These are phyloP conservation scores for Atractosteus spatula DNA, from an alignment of 2,113 vertebrate species.

Conservation along the genomic window DNA sequence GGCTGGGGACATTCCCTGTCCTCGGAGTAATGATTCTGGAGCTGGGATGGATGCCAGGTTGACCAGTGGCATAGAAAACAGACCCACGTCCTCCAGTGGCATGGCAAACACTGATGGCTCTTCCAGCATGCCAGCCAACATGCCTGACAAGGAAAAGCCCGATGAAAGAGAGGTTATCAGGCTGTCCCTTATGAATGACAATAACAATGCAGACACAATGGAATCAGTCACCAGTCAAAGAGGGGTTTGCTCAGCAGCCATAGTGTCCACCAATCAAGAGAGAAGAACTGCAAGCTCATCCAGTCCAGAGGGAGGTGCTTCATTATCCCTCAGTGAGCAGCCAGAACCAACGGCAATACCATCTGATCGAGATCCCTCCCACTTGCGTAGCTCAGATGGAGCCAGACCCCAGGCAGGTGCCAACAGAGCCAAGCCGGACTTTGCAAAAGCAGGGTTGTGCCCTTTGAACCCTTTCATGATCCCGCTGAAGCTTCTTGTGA, in stretches of 20 bases:
- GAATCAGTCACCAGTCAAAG: constrained; percentile 1
- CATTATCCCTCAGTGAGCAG: not conserved
- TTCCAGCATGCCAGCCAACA: not conserved
- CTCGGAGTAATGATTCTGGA: not conserved
- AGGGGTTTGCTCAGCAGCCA: not conserved
- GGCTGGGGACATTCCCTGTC: not conserved
- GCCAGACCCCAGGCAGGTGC: not conserved
- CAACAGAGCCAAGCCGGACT: not conserved
- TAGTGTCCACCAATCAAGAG: not conserved
- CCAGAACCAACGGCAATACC: not conserved
- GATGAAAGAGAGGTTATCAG: not conserved
- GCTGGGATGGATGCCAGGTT: not conserved
- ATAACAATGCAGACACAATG: not conserved
- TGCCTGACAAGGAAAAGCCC: not conserved
- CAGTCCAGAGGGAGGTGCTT: no score
- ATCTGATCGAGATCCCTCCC: constrained; percentile 15
- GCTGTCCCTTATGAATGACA: not conserved
- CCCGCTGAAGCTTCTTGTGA: constrained; percentile 49
- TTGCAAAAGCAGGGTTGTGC: constrained; percentile 11
- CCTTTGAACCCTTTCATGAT: constrained; percentile 66
- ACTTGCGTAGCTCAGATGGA: not conserved
- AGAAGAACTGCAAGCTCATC: no score
- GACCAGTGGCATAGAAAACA: not conserved
- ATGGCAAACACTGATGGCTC: no score
- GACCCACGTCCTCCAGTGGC: not conserved